These are phyloP conservation scores for Plutomurus gul DNA, from an alignment of 1,140 invertebrate genomes.

Conservation along the genomic window DNA sequence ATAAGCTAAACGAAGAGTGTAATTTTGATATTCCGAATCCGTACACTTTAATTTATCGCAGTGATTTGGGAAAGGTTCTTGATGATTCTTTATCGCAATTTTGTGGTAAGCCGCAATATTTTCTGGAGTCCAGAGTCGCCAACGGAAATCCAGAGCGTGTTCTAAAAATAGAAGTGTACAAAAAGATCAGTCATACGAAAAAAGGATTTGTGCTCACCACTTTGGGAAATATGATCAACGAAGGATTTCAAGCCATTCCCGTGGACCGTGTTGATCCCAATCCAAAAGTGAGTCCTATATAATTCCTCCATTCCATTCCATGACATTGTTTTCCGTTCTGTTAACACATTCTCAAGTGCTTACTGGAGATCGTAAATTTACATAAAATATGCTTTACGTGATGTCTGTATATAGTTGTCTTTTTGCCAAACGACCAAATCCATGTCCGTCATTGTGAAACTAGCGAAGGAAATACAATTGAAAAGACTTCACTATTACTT, in stretches of 20 bases:
- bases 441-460: neutral
- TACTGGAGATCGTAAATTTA: too few relatives aligned
- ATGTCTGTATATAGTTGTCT: neutral
- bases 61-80: neutral
- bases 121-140: neutral
- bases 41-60: conserved; percentile 25
- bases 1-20: conserved; percentile 1
- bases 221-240: conserved; percentile 8
- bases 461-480: neutral
- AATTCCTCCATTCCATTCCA: neutral
- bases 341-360: too few relatives aligned
- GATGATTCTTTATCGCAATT: neutral
- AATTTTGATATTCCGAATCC: conserved; percentile 25
- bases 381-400: too few relatives aligned
- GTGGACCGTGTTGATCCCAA: conserved; percentile 14
- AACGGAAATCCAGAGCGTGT: conserved; percentile 18
- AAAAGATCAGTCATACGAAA: conserved; percentile 7
- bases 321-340: too few relatives aligned
- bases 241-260: conserved; percentile 10
- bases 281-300: neutral
- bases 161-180: conserved; percentile 27
- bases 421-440: conserved; percentile 11
- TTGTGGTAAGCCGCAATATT: conserved; percentile 13
- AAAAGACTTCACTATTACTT: conserved; percentile 13
- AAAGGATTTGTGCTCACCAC: conserved; percentile 7